A percentile compares a stretch with the other conserved stretches of the same genome.
Evolutionary conservation across 2,888 invertebrate genomes (phyloP).

Genomic region (Horisme vitalbata): DNA sequence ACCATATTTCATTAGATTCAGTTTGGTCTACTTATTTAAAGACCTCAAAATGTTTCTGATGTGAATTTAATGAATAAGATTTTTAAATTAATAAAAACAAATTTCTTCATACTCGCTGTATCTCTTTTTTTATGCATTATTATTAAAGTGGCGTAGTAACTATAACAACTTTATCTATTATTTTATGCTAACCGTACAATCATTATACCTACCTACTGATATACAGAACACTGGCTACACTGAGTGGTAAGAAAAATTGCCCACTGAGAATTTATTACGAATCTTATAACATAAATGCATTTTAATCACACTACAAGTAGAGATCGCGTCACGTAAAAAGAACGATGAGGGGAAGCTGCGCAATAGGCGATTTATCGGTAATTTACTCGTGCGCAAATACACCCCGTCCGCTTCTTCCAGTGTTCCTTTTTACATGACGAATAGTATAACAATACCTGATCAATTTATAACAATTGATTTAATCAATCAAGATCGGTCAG

Average conservation of each 20-base stretch:
- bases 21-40: no score
- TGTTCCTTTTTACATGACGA: no score
- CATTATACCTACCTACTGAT: conserved; percentile 40
- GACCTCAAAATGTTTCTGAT: no score
- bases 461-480: conserved; percentile 15
- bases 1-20: no score
- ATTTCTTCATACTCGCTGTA: conserved; percentile 81
- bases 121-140: conserved; percentile 75
- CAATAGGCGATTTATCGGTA: no score
- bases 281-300: conserved; percentile 35
- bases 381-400: no score
- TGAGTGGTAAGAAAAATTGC: conserved; percentile 30
- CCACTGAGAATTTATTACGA: conserved; percentile 26
- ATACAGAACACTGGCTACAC: conserved; percentile 42
- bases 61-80: no score
- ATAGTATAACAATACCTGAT: conserved; percentile 20
- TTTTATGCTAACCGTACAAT: conserved; percentile 40
- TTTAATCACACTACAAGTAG: conserved; percentile 32
- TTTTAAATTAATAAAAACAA: no score
- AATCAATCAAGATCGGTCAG: conserved; percentile 11
- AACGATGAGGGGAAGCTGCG: no score
- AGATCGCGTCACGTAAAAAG: no score
- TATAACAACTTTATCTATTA: conserved; percentile 27
- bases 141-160: conserved; percentile 60
- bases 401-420: no score